These are phyloP conservation scores for Dendrolimus kikuchii DNA, from an alignment of 1,140 invertebrate species.

Conservation along the genomic window DNA sequence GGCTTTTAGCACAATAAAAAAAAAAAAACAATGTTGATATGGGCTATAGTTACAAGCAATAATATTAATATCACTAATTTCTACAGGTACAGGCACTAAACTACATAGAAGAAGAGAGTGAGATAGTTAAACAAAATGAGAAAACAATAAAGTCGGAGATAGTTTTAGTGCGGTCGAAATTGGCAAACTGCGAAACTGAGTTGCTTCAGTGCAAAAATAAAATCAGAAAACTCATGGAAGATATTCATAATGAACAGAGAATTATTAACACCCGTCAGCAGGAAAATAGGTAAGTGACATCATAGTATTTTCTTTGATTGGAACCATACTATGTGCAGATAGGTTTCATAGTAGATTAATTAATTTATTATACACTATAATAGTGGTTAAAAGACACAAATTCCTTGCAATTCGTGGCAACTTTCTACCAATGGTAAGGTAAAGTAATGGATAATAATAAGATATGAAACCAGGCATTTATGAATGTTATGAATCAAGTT, in stretches of 20 bases:
- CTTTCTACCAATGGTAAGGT: too few relatives aligned
- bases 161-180: slow-evolving; percentile 84
- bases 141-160: slow-evolving; percentile 90
- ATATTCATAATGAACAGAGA: slow-evolving; percentile 71
- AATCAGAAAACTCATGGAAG: slow-evolving; percentile 82
- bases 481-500: too few relatives aligned
- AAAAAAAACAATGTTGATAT: too few relatives aligned
- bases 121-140: slow-evolving; percentile 90
- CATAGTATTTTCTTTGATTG: not conserved
- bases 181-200: slow-evolving; percentile 91
- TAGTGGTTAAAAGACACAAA: too few relatives aligned
- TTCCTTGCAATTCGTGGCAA: too few relatives aligned
- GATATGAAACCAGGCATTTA: too few relatives aligned
- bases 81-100: slow-evolving; percentile 80
- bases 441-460: too few relatives aligned
- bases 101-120: slow-evolving; percentile 89
- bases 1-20: too few relatives aligned
- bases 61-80: slow-evolving; percentile 1
- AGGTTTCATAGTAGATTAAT: not conserved
- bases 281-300: slow-evolving; percentile 50
- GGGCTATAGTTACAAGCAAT: not conserved
- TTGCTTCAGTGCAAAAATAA: slow-evolving; percentile 91
- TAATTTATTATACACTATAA: too few relatives aligned
- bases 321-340: not conserved
- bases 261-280: slow-evolving; percentile 46